Conservation (phyloP, 2,113 vertebrate genomes). For the Meles meles region DNA sequence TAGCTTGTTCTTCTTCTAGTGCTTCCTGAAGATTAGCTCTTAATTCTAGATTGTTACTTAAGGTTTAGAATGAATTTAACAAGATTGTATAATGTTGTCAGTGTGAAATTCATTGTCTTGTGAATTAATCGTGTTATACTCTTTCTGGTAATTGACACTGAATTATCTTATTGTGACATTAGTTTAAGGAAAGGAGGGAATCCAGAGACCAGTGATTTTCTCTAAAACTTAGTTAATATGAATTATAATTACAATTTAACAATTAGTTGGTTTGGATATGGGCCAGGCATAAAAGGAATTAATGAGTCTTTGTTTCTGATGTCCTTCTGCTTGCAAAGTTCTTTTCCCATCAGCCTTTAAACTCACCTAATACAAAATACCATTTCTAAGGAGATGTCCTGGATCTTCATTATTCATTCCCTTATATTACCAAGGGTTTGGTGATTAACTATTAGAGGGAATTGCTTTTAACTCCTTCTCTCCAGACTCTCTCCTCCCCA, state of each 20-base stretch:
- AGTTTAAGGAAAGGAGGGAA: constrained; percentile 33
- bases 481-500: neutral
- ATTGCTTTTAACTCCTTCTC: neutral
- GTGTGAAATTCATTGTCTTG: neutral
- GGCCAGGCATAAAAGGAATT: neutral
- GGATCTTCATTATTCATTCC: neutral
- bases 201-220: neutral
- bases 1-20: neutral
- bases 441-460: neutral
- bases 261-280: neutral
- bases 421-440: neutral
- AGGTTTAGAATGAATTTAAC: neutral
- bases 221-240: neutral
- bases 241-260: neutral
- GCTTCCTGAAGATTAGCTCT: neutral
- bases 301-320: neutral
- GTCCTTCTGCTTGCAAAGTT: neutral
- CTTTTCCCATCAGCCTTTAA: constrained; percentile 4
- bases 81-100: neutral
- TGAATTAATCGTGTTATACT: neutral
- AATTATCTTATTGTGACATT: neutral
- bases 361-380: neutral
- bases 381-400: neutral
- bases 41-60: neutral
- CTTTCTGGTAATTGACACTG: neutral